Evolutionary conservation across 2,888 invertebrate species (phyloP), one percentile per base, ranked within the genome.

Genomic region (Steinernema hermaphroditum): DNA sequence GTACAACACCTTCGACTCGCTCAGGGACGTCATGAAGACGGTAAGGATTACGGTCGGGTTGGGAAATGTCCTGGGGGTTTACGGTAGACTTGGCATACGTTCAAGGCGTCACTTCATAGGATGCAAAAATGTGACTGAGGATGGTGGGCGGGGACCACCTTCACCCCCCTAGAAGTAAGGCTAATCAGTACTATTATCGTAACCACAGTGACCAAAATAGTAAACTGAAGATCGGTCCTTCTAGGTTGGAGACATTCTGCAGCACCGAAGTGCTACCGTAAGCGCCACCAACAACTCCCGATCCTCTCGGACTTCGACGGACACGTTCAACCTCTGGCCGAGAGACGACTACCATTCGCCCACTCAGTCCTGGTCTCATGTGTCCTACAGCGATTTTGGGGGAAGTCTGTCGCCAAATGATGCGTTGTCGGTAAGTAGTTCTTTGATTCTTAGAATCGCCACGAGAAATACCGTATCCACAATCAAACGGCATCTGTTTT

Each of bases 1-100:
- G 94, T 92, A 92, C 87, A 96, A 95, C 88, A 92, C 93, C 87
- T 93, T 93, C 0, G 91, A 91, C 81, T 93, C 93, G 87, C 91
- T 94, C 87, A 29, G 62, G 29, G 29, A 29, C 16, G 29, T 34
- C 62, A 62, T 62, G 62, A 62, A 62, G 27, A 62, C 27, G 6
- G 62, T 62, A 32, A 32, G 62, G 4, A 4, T 32, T 62, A n/a
- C 54, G 4, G 29, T 16, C 6, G 46, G 46, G 46, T 16, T 16
- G 8, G 14, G 9, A 41, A 41, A 41, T 41, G 8, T 46, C 2
- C n/a, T 14, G 2, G 16, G 2, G 22, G 8, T 19, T 2, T 6
- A 54, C 8, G 27, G 24, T 19, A 41, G n/a, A n/a, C n/a, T n/a
- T n/a, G n/a, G n/a, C n/a, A n/a, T n/a, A n/a, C n/a, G n/a, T n/a